Conservation (phyloP, 2,797 vertebrate genomes). For the Gallinago solitaria region DNA sequence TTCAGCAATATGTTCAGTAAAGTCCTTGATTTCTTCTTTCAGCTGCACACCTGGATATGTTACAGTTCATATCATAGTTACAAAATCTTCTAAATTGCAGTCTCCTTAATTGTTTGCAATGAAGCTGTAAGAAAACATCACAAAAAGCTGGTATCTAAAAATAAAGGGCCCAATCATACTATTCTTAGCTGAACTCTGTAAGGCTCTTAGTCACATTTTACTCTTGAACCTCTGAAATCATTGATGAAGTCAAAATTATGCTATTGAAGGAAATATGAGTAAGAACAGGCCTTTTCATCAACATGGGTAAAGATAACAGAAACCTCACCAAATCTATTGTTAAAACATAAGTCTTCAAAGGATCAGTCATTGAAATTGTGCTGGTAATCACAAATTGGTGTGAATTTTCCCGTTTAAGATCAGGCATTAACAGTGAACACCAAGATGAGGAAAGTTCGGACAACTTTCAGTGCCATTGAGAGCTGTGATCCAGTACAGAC, state of each 20-base stretch:
- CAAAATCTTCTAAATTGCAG: neutral
- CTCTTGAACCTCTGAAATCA: neutral
- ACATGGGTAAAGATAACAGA: neutral
- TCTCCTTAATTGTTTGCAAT: neutral
- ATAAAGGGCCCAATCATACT: neutral
- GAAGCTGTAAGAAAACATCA: neutral
- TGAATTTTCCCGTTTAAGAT: neutral
- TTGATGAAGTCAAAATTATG: neutral
- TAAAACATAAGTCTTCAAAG: neutral
- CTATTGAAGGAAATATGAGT: neutral
- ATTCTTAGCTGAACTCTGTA: neutral
- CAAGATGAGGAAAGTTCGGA: neutral
- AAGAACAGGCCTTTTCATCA: neutral
- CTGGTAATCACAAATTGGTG: neutral
- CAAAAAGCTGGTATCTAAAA: neutral
- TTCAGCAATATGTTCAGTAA: neutral
- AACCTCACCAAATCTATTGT: neutral
- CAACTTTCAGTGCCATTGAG: neutral
- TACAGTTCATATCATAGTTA: neutral
- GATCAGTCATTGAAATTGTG: neutral
- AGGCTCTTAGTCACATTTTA: neutral
- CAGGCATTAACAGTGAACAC: neutral
- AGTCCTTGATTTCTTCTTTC: neutral
- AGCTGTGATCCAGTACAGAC: neutral
- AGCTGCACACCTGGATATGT: neutral